phyloP scores from a whole-genome alignment of 2,797 vertebrate species.

The Lindbergichthys nudifrons region DNA sequence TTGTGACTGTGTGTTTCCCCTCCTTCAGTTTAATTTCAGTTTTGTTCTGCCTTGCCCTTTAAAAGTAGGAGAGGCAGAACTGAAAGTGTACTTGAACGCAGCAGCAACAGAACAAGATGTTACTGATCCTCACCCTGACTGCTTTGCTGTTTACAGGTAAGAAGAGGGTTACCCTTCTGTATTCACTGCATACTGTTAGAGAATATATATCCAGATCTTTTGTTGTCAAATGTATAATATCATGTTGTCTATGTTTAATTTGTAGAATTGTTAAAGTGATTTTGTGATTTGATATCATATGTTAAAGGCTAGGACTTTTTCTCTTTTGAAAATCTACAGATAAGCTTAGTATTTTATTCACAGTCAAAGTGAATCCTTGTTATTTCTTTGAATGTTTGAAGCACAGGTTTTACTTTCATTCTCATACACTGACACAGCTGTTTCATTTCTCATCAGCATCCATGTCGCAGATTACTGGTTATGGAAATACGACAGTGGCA shows the following conservation, averaged over 20 bases:
- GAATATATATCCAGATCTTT: neutral
- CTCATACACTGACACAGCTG: neutral
- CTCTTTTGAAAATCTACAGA: too few relatives aligned
- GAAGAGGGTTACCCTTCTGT: neutral
- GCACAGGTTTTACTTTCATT: too few relatives aligned
- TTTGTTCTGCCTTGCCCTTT: too few relatives aligned
- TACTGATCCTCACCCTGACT: neutral
- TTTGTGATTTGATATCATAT: neutral
- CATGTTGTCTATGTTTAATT: neutral
- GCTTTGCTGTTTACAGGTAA: conserved; percentile 48
- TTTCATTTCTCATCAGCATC: conserved; percentile 42
- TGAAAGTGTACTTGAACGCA: too few relatives aligned
- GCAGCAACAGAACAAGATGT: conserved; percentile 30
- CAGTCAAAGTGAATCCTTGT: too few relatives aligned
- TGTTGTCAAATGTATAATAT: neutral
- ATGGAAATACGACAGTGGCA: conserved; percentile 22
- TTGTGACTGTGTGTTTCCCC: too few relatives aligned
- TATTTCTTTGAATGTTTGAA: too few relatives aligned
- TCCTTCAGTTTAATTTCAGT: too few relatives aligned
- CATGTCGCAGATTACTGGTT: conserved; percentile 18
- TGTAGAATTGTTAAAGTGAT: neutral
- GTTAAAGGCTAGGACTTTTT: too few relatives aligned
- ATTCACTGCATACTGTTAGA: neutral
- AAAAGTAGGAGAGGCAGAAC: too few relatives aligned
- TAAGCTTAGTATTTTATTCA: too few relatives aligned